Evolutionary conservation across 35 echinoderm and acorn worm species (phyloP).

Genomic region (Heliocidaris tuberculata): DNA sequence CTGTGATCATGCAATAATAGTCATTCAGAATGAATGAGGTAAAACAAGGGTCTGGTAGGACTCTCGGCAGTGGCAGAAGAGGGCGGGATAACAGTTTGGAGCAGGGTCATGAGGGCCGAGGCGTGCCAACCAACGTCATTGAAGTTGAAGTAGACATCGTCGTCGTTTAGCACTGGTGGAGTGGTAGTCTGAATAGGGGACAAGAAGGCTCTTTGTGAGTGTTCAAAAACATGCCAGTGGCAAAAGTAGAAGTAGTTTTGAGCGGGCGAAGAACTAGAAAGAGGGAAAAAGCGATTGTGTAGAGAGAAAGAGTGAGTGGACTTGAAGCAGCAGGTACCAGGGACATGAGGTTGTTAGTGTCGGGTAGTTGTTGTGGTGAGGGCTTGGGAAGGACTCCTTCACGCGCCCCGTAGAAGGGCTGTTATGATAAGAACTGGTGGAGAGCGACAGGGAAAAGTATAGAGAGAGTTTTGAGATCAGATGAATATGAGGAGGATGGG

Average conservation of each 20-base stretch:
- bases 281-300: slow-evolving; percentile 7
- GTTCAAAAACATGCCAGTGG: slow-evolving; percentile 45
- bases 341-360: slow-evolving; percentile 21
- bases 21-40: neutral
- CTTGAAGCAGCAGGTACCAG: neutral
- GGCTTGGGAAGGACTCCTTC: slow-evolving; percentile 23
- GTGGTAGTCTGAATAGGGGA: slow-evolving; percentile 32
- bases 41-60: slow-evolving; percentile 12
- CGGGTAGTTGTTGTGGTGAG: neutral
- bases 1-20: neutral
- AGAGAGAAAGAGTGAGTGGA: slow-evolving; percentile 21
- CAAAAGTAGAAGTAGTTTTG: slow-evolving; percentile 1
- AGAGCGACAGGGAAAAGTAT: slow-evolving; percentile 32
- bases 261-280: neutral
- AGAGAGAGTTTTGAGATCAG: slow-evolving; percentile 31
- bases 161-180: slow-evolving; percentile 22
- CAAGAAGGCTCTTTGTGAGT: slow-evolving; percentile 12
- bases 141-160: neutral
- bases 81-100: slow-evolving; percentile 5
- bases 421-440: slow-evolving; percentile 21
- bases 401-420: slow-evolving; percentile 13
- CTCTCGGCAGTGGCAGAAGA: neutral
- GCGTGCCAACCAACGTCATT: slow-evolving; percentile 14
- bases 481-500: slow-evolving; percentile 46
- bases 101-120: neutral